Evolutionary conservation across 2,797 vertebrate genomes (phyloP).

Genomic region (Syndactyla subalaris): DNA sequence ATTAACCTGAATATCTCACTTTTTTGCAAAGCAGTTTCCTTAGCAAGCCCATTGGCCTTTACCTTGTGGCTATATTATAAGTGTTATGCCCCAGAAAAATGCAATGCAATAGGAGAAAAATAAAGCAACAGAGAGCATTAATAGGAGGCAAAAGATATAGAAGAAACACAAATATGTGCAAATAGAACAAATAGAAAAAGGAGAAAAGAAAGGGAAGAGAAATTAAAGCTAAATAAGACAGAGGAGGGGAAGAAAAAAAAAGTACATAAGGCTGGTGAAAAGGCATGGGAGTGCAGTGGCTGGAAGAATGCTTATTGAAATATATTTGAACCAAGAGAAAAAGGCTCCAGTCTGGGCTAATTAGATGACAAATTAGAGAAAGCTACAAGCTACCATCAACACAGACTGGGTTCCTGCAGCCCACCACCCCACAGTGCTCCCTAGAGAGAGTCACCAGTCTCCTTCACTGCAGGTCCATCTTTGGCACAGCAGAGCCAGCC

Average conservation of each 20-base stretch:
- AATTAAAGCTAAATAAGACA: neutral
- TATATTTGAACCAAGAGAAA: neutral
- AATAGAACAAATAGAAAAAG: neutral
- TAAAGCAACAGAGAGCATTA: neutral
- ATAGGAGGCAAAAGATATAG: neutral
- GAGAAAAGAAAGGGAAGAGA: neutral
- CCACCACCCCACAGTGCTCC: neutral
- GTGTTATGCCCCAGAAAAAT: conserved; percentile 60
- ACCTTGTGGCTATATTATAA: conserved; percentile 65
- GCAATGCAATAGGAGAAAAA: neutral
- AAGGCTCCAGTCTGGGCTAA: neutral
- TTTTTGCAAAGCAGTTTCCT: conserved; percentile 55
- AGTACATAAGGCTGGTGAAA: neutral
- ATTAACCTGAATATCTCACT: conserved; percentile 76
- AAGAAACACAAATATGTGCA: neutral
- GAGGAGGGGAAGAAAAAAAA: neutral
- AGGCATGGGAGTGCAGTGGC: fast-evolving
- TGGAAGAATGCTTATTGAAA: neutral
- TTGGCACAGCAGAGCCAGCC: neutral
- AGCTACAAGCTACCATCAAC: neutral
- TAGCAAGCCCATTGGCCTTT: conserved; percentile 50
- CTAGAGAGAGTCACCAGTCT: neutral
- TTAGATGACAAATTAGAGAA: neutral
- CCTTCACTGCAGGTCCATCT: neutral
- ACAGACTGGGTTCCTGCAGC: neutral